Evolutionary conservation across 2,888 invertebrate species (phyloP).

Genomic region (Napeogenes sylphis): DNA sequence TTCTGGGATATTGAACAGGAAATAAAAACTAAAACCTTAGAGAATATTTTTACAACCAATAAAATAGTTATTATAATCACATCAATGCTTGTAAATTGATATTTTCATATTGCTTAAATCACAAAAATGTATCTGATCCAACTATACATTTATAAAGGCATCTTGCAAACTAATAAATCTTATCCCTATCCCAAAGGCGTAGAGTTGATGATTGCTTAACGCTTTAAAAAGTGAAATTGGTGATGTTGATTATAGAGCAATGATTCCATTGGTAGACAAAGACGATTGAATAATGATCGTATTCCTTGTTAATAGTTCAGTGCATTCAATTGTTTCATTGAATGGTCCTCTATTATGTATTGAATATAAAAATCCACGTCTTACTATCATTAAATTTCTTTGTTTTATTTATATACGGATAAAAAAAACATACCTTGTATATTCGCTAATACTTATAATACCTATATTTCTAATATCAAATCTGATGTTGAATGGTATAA

Average conservation of each 20-base stretch:
- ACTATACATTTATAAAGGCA: neutral
- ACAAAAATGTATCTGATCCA: neutral
- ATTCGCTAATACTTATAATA: too few species aligned
- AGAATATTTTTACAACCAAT: too few species aligned
- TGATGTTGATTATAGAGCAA: slow-evolving; percentile 15
- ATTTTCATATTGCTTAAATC: neutral
- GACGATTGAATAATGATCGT: slow-evolving; percentile 24
- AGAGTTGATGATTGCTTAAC: slow-evolving; percentile 1
- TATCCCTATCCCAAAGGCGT: neutral
- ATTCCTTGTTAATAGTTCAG: slow-evolving; percentile 24
- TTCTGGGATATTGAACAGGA: too few species aligned
- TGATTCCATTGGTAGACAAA: slow-evolving; percentile 22
- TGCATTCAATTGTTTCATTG: slow-evolving; percentile 2
- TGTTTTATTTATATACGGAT: neutral
- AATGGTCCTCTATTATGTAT: neutral
- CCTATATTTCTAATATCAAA: too few species aligned
- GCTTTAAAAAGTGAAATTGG: slow-evolving; percentile 10
- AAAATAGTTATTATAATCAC: too few species aligned
- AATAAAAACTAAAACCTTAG: too few species aligned
- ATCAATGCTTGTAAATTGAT: too few species aligned
- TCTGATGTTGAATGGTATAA: too few species aligned
- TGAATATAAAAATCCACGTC: neutral
- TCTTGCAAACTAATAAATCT: neutral
- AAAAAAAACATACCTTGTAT: too few species aligned
- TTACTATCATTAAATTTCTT: neutral